Base-by-base conservation (phyloP, 30 jellyfish, hydroid and myxozoan genomes). In the Nemopilema nomurai region DNA sequence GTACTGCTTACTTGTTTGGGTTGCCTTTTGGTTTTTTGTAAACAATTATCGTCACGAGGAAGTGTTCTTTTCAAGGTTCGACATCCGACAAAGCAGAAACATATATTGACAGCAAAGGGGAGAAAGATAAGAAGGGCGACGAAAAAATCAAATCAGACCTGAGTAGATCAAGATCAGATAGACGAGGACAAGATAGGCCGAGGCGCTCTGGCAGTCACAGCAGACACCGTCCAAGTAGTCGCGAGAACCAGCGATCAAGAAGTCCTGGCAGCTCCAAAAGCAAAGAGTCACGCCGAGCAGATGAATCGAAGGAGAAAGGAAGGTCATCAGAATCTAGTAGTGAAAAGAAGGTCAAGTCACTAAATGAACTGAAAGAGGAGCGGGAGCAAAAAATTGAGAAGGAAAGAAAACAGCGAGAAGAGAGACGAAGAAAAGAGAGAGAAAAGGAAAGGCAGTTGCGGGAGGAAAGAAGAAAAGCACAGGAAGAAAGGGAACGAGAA, bases 401-500 rank as follows among this genome's bases (percentile, higher is more conserved):
- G n/a, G 97, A 76, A 28, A 81, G 89, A 77, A 62, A 64, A 67
- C 75, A 27, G n/a, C 78, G 97, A 29, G 97, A 94, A 57, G 97
- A 90, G 64, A 83, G 92, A 23, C 84, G 97, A 26, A 81, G 84
- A 69, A 82, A 77, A 72, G 97, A 85, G 66, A 87, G 91, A n/a
- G 97, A 94, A 68, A 79, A 82, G 49, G 99, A 94, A 69, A 74
- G 97, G 26, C 89, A 79, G 67, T 83, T 84, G 24, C 90, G 99
- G 7, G 97, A 94, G 75, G 96, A 85, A 77, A 86, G 96, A 23
- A 96, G 97, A 6, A 76, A 78, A 30, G 95, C 86, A n/a, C 97
- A 94, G 74, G 99, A 88, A 31, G 85, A 69, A 67, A 95, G 97
- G 24, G 97, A 89, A 49, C 83, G 88, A 4, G 99, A 94, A 67